A percentile compares a stretch with the other conserved stretches of the same genome.
Conservation (phyloP, 2,797 vertebrate genomes). For the Etheostoma perlongum region DNA sequence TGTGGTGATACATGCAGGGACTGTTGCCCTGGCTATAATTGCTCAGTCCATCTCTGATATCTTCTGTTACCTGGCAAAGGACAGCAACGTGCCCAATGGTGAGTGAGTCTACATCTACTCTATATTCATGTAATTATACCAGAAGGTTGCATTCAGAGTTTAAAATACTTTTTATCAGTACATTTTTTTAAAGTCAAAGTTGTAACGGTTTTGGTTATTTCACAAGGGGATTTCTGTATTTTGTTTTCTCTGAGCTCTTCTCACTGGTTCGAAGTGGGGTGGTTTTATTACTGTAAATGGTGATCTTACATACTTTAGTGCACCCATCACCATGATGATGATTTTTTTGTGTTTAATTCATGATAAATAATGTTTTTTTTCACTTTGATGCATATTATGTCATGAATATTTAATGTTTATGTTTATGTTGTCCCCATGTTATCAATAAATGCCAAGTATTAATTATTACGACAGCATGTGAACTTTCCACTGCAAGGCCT, state of each 20-base stretch:
- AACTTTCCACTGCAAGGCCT: slow-evolving; percentile 23
- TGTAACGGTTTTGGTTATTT: background rate
- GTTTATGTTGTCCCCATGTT: no score
- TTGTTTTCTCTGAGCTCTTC: background rate
- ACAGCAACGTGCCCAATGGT: slow-evolving; percentile 59
- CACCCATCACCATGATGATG: background rate
- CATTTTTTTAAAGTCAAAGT: no score
- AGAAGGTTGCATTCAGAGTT: background rate
- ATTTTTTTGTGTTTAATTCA: background rate
- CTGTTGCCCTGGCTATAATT: slow-evolving; percentile 55
- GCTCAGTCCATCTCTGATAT: slow-evolving; percentile 43
- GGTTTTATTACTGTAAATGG: no score
- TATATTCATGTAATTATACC: background rate
- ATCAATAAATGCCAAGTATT: background rate
- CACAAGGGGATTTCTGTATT: no score
- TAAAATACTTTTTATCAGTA: no score
- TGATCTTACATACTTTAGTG: background rate
- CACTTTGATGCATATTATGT: background rate
- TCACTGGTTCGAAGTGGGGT: background rate
- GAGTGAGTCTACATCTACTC: slow-evolving; percentile 33
- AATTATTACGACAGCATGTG: rapidly evolving
- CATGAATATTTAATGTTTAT: background rate
- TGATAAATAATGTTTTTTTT: background rate
- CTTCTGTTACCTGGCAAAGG: slow-evolving; percentile 45
- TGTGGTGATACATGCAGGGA: slow-evolving; percentile 29